phyloP scores from a whole-genome alignment of 92 coral and sea anemone genomes.

The Epizoanthus fatuus region DNA sequence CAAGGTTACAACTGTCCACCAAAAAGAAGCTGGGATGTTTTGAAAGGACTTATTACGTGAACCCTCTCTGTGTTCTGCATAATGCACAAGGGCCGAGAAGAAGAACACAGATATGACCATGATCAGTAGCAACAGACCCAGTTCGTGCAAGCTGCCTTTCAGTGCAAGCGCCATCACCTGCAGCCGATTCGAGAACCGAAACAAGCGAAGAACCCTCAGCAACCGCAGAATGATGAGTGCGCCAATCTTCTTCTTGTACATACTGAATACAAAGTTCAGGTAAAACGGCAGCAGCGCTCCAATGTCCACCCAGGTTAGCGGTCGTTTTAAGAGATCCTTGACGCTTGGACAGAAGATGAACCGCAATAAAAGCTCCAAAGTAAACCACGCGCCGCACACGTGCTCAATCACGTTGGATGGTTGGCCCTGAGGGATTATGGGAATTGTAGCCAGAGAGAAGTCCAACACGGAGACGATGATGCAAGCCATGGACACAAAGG shows the following conservation, averaged over 20 bases:
- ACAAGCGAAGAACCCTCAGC: conserved; percentile 74
- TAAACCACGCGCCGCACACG: conserved; percentile 77
- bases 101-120: conserved; percentile 77
- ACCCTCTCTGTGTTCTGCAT: conserved; percentile 70
- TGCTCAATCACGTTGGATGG: conserved; percentile 66
- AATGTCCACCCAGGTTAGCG: conserved; percentile 87
- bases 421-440: conserved; percentile 42
- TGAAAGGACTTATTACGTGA: conserved; percentile 56
- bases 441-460: conserved; percentile 73
- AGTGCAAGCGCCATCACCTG: conserved; percentile 87
- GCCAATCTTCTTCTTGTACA: conserved; percentile 68
- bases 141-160: conserved; percentile 84
- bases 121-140: conserved; percentile 73
- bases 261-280: conserved; percentile 66
- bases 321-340: conserved; percentile 61
- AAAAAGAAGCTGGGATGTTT: conserved; percentile 85
- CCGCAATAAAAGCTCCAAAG: conserved; percentile 73
- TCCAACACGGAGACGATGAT: conserved; percentile 69
- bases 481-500: conserved; percentile 69
- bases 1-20: conserved; percentile 93
- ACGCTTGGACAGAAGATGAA: conserved; percentile 70
- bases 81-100: conserved; percentile 78
- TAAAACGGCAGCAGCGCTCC: conserved; percentile 80
- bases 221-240: conserved; percentile 76
- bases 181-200: conserved; percentile 80